These are phyloP conservation scores for Apeltes quadracus DNA, from an alignment of 2,113 vertebrate species.

Conservation along the genomic window DNA sequence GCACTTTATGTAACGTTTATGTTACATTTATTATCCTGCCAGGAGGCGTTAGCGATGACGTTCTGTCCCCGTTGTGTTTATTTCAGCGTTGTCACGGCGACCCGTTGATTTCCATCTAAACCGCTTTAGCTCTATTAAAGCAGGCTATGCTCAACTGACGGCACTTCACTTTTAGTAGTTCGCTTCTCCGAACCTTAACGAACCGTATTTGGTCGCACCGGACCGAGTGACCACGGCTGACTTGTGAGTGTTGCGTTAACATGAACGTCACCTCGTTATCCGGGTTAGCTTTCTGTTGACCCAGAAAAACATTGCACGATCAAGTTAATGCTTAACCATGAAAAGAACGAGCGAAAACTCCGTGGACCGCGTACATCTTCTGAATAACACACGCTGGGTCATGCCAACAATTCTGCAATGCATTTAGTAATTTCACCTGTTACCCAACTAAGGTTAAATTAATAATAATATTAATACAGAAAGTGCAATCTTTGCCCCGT, in stretches of 20 bases:
- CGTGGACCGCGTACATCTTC: neutral
- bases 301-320: neutral
- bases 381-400: neutral
- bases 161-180: neutral
- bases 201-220: neutral
- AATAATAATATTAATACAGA: neutral
- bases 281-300: neutral
- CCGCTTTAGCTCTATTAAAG: neutral
- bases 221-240: neutral
- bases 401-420: neutral
- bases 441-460: neutral
- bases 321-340: neutral
- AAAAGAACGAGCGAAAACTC: neutral
- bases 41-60: neutral
- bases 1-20: neutral
- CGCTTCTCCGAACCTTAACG: neutral
- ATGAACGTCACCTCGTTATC: neutral
- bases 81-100: conserved; percentile 42
- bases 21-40: neutral
- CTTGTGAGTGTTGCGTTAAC: conserved; percentile 16
- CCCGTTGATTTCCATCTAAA: conserved; percentile 7
- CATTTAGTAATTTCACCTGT: neutral
- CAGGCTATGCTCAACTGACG: neutral
- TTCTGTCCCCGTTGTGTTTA: conserved; percentile 10
- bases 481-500: too few species aligned